Evolutionary conservation across 2,888 invertebrate species (phyloP).

Genomic region (Leptinotarsa juncta): DNA sequence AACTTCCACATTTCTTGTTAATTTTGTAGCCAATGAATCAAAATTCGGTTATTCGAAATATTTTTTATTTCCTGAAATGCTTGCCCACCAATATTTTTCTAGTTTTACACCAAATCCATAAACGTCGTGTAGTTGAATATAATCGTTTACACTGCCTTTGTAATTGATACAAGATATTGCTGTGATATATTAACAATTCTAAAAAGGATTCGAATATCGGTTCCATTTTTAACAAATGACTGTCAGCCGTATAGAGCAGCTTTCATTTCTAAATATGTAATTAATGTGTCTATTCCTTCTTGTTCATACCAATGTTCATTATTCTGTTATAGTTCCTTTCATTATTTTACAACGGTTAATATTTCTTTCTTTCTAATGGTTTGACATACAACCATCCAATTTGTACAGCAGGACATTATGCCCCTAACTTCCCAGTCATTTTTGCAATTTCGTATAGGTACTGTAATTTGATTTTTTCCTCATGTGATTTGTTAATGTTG

Average conservation of each 20-base stretch:
- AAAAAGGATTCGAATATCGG: not conserved
- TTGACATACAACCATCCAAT: not conserved
- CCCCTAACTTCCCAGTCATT: too few relatives aligned
- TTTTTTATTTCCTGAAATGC: not conserved
- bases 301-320: not conserved
- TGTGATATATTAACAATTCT: slow-evolving; percentile 19
- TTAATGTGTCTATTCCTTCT: not conserved
- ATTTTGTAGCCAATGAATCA: slow-evolving; percentile 22
- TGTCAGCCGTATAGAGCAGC: not conserved
- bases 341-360: not conserved
- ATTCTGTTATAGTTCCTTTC: not conserved
- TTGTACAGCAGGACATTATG: too few relatives aligned
- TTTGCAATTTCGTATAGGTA: too few relatives aligned
- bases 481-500: too few relatives aligned
- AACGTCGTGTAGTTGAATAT: not conserved
- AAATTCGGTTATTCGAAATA: slow-evolving; percentile 20
- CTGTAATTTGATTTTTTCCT: too few relatives aligned
- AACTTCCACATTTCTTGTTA: slow-evolving; percentile 24
- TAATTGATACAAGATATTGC: slow-evolving; percentile 25
- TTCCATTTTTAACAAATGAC: not conserved
- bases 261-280: not conserved
- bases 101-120: slow-evolving; percentile 23
- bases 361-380: slow-evolving; percentile 5
- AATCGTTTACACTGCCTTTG: slow-evolving; percentile 10
- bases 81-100: slow-evolving; percentile 12